Percentiles rank a stretch among this genome's conserved stretches.
Conservation (phyloP, 2,797 vertebrate genomes). For the Pelobates cultripes region DNA sequence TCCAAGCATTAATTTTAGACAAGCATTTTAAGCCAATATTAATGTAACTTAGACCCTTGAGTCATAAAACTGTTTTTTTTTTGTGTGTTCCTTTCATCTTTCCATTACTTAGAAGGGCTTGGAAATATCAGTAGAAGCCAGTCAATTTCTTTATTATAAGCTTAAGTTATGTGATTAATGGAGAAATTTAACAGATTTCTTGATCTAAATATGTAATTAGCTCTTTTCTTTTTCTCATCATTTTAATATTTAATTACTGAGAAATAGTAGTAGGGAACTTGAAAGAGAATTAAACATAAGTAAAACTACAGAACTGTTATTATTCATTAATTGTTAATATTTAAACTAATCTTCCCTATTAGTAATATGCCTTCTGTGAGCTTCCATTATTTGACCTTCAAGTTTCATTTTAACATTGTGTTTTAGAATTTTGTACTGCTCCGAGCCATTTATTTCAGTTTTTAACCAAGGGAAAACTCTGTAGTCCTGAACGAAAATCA, state of each 20-base stretch:
- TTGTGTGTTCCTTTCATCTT: constrained; percentile 38
- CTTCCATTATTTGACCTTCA: constrained; percentile 53
- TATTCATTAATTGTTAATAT: constrained; percentile 56
- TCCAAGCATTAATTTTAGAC: constrained; percentile 29
- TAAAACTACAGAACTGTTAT: constrained; percentile 44
- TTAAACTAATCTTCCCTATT: constrained; percentile 50
- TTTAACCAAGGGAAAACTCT: constrained; percentile 41
- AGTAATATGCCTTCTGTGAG: constrained; percentile 45
- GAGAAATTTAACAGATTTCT: constrained; percentile 47
- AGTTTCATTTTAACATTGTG: constrained; percentile 30
- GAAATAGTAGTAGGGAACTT: constrained; percentile 20
- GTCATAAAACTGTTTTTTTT: constrained; percentile 35
- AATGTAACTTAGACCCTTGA: constrained; percentile 39
- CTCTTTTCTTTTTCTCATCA: constrained; percentile 10
- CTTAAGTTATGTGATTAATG: constrained; percentile 42
- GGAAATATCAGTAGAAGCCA: constrained; percentile 37
- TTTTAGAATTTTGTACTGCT: constrained; percentile 47
- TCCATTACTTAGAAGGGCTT: constrained; percentile 6
- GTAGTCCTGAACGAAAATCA: constrained; percentile 15
- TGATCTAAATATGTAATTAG: constrained; percentile 52
- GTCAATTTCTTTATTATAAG: constrained; percentile 35
- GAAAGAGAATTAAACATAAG: constrained; percentile 53
- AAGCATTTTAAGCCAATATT: constrained; percentile 44
- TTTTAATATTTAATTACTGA: constrained; percentile 52
- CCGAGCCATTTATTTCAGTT: constrained; percentile 47